Conservation (phyloP, 2,113 vertebrate genomes). For the Scortum barcoo region DNA sequence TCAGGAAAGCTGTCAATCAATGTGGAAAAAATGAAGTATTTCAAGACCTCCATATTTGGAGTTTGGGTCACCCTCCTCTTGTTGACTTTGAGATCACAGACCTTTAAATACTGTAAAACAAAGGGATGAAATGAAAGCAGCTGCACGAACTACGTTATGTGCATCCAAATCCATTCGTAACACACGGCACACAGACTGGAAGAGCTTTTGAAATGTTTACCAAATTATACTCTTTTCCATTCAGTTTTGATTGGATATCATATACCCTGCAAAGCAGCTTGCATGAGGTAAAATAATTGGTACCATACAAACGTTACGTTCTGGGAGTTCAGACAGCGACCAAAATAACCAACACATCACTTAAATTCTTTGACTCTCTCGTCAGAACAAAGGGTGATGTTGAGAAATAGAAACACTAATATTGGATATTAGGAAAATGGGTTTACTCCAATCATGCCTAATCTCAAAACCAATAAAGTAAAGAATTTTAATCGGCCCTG, state of each 20-base stretch:
- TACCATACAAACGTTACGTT: constrained; percentile 38
- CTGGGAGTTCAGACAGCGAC: constrained; percentile 40
- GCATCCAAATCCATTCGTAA: constrained; percentile 5
- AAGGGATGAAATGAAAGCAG: constrained; percentile 43
- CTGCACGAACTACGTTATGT: background rate
- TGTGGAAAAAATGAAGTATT: background rate
- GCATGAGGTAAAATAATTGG: constrained; percentile 45
- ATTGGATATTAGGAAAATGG: constrained; percentile 13
- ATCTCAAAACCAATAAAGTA: constrained; percentile 15
- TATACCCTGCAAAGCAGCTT: constrained; percentile 16
- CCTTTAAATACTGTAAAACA: constrained; percentile 1
- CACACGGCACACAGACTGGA: background rate
- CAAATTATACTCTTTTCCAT: constrained; percentile 29
- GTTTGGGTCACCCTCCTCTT: background rate
- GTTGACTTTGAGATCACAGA: constrained; percentile 20
- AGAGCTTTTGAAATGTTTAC: constrained; percentile 49
- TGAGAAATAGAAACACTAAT: constrained; percentile 7
- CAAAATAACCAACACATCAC: constrained; percentile 28
- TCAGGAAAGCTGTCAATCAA: constrained; percentile 19
- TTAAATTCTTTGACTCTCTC: constrained; percentile 1
- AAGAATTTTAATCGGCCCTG: constrained; percentile 6
- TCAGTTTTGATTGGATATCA: constrained; percentile 52
- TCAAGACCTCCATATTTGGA: constrained; percentile 26
- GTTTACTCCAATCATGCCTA: background rate
- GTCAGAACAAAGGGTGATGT: background rate